Conservation (phyloP, 1,140 invertebrate species). For the Neodiprion pinetum region DNA sequence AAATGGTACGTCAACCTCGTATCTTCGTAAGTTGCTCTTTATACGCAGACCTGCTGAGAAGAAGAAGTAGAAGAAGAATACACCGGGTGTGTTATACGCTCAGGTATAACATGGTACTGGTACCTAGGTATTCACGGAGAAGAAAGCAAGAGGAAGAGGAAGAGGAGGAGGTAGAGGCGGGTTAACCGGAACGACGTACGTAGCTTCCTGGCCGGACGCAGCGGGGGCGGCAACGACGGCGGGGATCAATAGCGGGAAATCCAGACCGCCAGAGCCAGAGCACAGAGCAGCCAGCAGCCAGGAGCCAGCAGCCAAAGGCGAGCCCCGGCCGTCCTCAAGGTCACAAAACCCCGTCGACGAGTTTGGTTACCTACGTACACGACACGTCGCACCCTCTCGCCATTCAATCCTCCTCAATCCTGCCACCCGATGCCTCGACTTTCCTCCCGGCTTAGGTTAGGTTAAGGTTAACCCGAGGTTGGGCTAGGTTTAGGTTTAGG, state of each 20-base stretch:
- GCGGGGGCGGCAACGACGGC: background rate
- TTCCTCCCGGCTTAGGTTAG: no score
- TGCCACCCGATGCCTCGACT: background rate
- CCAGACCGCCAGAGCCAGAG: background rate
- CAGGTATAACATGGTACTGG: no score
- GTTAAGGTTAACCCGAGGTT: no score
- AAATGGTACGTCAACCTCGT: no score
- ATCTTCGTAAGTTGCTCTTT: no score
- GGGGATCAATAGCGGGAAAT: slow-evolving; percentile 16
- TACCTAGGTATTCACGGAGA: no score
- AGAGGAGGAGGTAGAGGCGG: background rate
- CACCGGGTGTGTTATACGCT: no score
- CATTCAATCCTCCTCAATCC: background rate
- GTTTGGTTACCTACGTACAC: no score
- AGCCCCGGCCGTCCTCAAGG: slow-evolving; percentile 10
- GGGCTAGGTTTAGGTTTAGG: no score
- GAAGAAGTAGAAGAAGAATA: no score
- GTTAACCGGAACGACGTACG: background rate
- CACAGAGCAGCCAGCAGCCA: background rate
- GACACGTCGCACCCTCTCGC: background rate
- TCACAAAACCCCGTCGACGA: background rate
- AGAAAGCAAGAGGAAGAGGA: background rate
- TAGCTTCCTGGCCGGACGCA: background rate
- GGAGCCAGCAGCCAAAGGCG: slow-evolving; percentile 8
- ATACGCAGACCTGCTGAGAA: no score